Evolutionary conservation across 2,113 vertebrate species (phyloP).

Genomic region (Nannospalax galili): DNA sequence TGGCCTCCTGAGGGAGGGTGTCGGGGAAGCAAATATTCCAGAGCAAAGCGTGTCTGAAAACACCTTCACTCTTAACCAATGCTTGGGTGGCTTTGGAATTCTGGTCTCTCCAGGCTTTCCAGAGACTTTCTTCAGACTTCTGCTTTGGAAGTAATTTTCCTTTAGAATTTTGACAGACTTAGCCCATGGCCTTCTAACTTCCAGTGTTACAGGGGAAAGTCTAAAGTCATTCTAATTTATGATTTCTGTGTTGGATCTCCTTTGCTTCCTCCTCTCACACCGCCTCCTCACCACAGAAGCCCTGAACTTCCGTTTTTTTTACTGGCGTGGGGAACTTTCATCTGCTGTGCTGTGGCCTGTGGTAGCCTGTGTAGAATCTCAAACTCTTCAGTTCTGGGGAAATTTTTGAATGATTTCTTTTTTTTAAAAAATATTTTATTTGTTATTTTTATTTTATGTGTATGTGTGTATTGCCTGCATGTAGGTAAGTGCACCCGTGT

Average conservation of each 20-base stretch:
- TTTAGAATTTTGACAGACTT: constrained; percentile 9
- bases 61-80: no score
- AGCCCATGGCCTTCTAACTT: constrained; percentile 17
- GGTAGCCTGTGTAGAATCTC: background rate
- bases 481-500: no score
- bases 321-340: background rate
- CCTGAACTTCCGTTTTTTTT: background rate
- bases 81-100: background rate
- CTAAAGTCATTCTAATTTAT: background rate
- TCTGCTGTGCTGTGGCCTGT: background rate
- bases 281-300: background rate
- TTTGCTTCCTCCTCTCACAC: background rate
- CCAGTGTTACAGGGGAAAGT: background rate
- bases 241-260: background rate
- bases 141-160: background rate
- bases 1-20: no score
- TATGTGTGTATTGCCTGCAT: no score
- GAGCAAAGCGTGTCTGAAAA: no score
- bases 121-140: no score
- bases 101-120: background rate
- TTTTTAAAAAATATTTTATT: no score
- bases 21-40: background rate
- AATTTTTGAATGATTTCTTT: background rate
- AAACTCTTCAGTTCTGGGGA: background rate
- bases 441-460: no score